These are phyloP conservation scores for Sminthopsis crassicaudata DNA, from an alignment of 2,113 vertebrate species.

Conservation along the genomic window DNA sequence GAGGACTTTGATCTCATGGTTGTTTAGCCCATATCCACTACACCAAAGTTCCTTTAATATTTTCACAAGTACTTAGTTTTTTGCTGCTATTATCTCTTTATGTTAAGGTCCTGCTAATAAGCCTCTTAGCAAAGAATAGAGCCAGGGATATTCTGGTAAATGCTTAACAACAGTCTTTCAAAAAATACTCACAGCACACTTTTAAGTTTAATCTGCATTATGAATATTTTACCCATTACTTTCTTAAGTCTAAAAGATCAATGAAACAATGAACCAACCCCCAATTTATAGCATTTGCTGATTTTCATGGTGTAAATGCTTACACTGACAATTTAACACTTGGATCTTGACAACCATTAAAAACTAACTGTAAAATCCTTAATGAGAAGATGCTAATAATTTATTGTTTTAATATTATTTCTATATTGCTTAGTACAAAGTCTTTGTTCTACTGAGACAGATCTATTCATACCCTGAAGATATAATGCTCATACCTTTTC, in stretches of 20 bases:
- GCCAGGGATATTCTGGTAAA: background rate
- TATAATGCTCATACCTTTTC: background rate
- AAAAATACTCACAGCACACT: background rate
- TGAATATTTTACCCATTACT: background rate
- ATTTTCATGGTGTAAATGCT: background rate
- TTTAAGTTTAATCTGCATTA: background rate
- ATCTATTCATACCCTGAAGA: background rate
- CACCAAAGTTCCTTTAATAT: background rate
- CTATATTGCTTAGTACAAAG: background rate
- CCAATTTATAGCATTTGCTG: background rate
- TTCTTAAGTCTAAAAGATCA: background rate
- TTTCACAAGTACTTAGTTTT: too few relatives aligned
- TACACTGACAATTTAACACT: background rate
- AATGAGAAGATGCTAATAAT: too few relatives aligned
- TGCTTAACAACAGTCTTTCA: background rate
- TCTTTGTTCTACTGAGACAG: background rate
- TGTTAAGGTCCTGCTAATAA: too few relatives aligned
- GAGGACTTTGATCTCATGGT: background rate
- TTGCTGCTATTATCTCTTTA: too few relatives aligned
- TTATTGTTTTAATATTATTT: background rate
- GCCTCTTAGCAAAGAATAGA: too few relatives aligned
- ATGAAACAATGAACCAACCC: background rate
- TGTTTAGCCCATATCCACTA: background rate
- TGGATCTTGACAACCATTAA: background rate
- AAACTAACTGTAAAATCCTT: too few relatives aligned